phyloP scores from a whole-genome alignment of 2,888 invertebrate species.

The Conomelus anceps region DNA sequence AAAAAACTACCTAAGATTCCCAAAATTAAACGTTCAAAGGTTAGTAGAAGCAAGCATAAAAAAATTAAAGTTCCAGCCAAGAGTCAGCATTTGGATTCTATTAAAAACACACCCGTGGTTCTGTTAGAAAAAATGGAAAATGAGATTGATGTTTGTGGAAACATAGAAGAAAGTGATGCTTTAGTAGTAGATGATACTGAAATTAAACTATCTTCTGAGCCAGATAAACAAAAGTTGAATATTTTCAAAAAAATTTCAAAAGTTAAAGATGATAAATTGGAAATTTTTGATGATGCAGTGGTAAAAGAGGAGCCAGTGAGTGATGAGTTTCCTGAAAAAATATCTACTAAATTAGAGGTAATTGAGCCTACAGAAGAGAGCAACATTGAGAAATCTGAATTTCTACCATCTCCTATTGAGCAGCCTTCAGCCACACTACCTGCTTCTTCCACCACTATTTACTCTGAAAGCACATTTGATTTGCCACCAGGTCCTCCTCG shows the following conservation, averaged over 20 bases:
- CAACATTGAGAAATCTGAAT: conserved; percentile 20
- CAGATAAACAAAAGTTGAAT: conserved; percentile 77
- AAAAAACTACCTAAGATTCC: not conserved
- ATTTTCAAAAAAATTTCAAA: conserved; percentile 79
- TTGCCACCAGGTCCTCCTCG: conserved; percentile 51
- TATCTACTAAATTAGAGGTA: not conserved
- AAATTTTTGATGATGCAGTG: conserved; percentile 35
- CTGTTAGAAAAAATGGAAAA: not conserved
- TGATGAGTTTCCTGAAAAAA: conserved; percentile 10
- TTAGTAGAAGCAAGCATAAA: not conserved
- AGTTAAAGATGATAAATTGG: conserved; percentile 56
- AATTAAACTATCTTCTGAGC: conserved; percentile 63
- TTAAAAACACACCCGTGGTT: not conserved
- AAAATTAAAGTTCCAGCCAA: not conserved
- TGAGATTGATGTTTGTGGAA: not conserved
- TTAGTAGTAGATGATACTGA: conserved; percentile 6
- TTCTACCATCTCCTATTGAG: not conserved
- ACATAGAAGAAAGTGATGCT: conserved; percentile 17
- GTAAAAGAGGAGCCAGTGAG: not conserved
- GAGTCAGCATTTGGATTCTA: not conserved
- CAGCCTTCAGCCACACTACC: conserved; percentile 5
- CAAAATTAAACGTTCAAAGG: not conserved
- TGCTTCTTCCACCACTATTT: conserved; percentile 21
- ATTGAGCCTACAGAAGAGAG: conserved; percentile 21
- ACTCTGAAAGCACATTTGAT: conserved; percentile 43